Base-by-base conservation (phyloP, 2,888 invertebrate species). In the Drosophila nigricruria region DNA sequence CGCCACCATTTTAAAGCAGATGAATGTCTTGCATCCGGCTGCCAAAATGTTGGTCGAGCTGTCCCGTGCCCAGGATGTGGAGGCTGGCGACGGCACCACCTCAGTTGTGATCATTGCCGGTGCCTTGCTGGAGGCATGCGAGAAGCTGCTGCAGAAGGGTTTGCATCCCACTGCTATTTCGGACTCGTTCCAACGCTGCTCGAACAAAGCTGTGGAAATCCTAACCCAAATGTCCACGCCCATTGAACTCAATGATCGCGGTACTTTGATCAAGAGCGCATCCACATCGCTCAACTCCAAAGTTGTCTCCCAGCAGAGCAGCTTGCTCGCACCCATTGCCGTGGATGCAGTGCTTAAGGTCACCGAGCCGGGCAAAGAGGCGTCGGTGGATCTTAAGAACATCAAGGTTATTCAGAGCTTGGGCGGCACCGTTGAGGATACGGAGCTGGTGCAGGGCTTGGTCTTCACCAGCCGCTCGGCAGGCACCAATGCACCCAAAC, bases 11-110 rank as follows among this genome's bases (percentile, higher is more conserved):
- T 94, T 99, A 70, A 99, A 99, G 93, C 97, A 99, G 94, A 99
- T 99, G 96, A 98, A 98, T 93, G 99, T 99, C 2, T 94, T 98
- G 75, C 99, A 99, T 93, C 99, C 99, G 54, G 98, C 99, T 81
- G 99, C 99, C 23, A 99, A 99, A 95, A 99, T 99, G 99, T 94
- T 99, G 91, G 99, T 99, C 5, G 99, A 99, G 93, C 94, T 99
- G 78, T 99, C 99, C 1, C 97, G 98, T 90, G 99, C 99, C 20
- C 99, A 99, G 94, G 99, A 99, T 93, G 96, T 99, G 87, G 99
- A 99, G 93, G 99, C 99, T 86, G 99, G 99, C 52, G 99, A 99
- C 94, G 99, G 99, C 67, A 99, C 99, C 25, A 99, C 99, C 12
- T 97, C 98, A 25, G 99, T 99, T 61, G 99, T 99, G 12, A 97